Evolutionary conservation across 2,797 vertebrate genomes (phyloP).

Genomic region (Eulemur albifrons): DNA sequence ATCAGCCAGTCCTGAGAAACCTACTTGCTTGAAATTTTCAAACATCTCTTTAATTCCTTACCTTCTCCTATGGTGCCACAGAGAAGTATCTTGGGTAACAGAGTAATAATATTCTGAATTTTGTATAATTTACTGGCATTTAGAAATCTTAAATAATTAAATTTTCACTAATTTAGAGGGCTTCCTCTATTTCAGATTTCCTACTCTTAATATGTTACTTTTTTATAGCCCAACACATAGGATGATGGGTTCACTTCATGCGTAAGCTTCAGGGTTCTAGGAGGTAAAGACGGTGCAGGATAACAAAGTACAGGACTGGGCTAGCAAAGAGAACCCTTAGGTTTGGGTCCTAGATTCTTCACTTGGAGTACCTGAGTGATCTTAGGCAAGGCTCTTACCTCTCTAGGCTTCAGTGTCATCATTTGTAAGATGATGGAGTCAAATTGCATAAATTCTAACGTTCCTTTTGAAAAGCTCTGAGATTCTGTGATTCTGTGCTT

Average conservation of each 20-base stretch:
- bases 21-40: neutral
- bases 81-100: neutral
- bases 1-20: neutral
- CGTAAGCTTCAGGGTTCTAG: neutral
- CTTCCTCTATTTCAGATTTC: neutral
- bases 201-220: neutral
- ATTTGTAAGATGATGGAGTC: neutral
- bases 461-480: neutral
- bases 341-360: neutral
- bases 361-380: neutral
- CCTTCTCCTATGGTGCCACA: neutral
- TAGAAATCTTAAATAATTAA: conserved; percentile 21
- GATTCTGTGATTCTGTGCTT: conserved; percentile 30
- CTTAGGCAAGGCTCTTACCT: neutral
- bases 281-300: neutral
- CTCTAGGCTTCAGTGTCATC: neutral
- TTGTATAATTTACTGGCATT: neutral
- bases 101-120: neutral
- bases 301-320: neutral
- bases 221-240: neutral
- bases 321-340: neutral
- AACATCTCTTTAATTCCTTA: neutral
- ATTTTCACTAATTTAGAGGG: neutral
- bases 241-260: neutral
- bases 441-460: neutral